Evolutionary conservation across 2,113 vertebrate species (phyloP), one percentile per base, ranked within the genome.

Genomic region (Amblyopsis rosae): DNA sequence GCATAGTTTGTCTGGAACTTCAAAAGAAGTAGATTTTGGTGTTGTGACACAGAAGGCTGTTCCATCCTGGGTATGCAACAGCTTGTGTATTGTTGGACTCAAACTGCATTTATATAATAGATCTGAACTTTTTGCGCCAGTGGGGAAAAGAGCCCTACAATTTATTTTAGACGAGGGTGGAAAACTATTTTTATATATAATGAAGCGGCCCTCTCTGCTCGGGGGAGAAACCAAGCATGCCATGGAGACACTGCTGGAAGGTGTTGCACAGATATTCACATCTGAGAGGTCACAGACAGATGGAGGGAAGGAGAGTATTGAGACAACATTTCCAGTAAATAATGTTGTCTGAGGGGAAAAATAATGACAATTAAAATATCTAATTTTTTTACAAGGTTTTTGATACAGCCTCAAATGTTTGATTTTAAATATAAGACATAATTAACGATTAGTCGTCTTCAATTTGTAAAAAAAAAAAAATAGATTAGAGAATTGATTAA

Each of bases 391-490:
- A 95, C 90, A 88, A 90, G 90, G 91, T 91, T 96, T 91, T 91
- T 92, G 92, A 96, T 96, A 95, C 94, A 94, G 87, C 92, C 92
- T 95, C 93, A 90, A 86, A 92, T 86, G 89, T 95, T 95, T 96
- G 93, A 95, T 93, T 93, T 80, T 83, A 72, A 90, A 70, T 85
- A 94, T 81, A 84, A 87, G 58, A 88, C 87, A 63, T 46, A 73
- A 84, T 90, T 90, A 86, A 89, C 91, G 89, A 92, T 90, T 81
- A 90, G 91, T 93, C 92, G 92, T 91, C 85, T 89, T 91, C 94
- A 86, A 93, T 96, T 95, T 95, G 88, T 96, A 94, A 79, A 41
- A 26, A 26, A 26, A 57, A 55, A 85, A 91, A 87, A 91, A 90
- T 88, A 91, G 91, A 82, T 82, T 88, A 86, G 90, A 87, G 61